Evolutionary conservation across 2,113 vertebrate species (phyloP), one percentile per base, ranked within the genome.

Genomic region (Myrmophylax atrothorax): DNA sequence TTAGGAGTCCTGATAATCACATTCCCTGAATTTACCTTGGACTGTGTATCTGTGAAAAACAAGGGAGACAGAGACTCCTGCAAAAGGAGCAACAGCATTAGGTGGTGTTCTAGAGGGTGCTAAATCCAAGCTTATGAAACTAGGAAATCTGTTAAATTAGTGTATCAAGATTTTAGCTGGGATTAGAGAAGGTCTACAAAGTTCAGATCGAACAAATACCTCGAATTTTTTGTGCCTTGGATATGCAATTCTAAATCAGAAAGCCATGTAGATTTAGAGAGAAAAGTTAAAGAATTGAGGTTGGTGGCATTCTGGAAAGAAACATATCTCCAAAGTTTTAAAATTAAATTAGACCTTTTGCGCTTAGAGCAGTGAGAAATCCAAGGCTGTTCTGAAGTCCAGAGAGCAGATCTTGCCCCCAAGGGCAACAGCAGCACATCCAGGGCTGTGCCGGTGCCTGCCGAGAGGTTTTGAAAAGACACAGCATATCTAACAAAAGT

Each of bases 331-430:
- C 44, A 73, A 56, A 62, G 13, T 50, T 82, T 67, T 72, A 33
- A 58, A 84, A 49, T 40, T 16, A 56, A 75, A 68, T 62, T 3
- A 10, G 12, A 26, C 28, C 26, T 93, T 44, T 16, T 23, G 49
- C 20, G 14, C 25, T 67, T 60, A 14, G 1, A 72, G 53, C 63
- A 31, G 12, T 13, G 31, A 75, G 29, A 70, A 72, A 38, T 10
- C 40, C 29, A n/a, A 4, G 3, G 37, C 59, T 69, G 31, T 42
- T 53, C 28, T 60, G 37, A 37, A n/a, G 38, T 29, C 20, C 0
- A 0, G 35, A 20, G 1, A 1, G 77, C 74, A 73, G 73, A 4
- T 25, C 12, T 0, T 49, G 28, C 28, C 24, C 55, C 47, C 4
- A 2, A 38, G 17, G 15, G 37, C 5, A 31, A 31, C 28, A 40